phyloP scores from a whole-genome alignment of 2,113 vertebrate species.

The Dermatemys mawii region DNA sequence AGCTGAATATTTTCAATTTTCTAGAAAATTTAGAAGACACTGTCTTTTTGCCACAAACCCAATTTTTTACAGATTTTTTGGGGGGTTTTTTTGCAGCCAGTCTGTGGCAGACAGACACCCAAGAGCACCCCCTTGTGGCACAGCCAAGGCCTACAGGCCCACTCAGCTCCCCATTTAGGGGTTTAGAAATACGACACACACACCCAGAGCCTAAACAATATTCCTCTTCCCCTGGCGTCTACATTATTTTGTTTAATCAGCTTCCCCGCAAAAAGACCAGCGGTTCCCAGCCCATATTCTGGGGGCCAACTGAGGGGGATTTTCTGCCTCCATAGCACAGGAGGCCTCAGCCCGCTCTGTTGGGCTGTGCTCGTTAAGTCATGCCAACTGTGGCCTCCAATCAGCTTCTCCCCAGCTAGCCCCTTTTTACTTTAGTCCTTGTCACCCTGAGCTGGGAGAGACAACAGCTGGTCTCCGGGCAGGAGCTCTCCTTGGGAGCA shows the following conservation, averaged over 20 bases:
- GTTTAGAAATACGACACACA: not conserved
- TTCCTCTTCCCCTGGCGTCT: not conserved
- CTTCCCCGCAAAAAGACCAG: not conserved
- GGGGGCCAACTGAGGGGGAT: not conserved
- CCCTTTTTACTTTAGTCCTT: too few relatives aligned
- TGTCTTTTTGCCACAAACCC: not conserved
- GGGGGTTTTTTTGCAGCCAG: not conserved
- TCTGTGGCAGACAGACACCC: not conserved
- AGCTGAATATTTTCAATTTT: too few relatives aligned
- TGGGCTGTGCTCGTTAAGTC: not conserved
- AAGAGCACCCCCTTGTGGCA: not conserved
- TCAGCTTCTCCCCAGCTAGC: too few relatives aligned
- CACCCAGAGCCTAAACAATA: not conserved
- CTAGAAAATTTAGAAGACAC: too few relatives aligned
- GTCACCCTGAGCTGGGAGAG: not conserved
- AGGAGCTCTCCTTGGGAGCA: too few relatives aligned
- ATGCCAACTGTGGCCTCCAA: not conserved
- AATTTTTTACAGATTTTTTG: too few relatives aligned
- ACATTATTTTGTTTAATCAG: not conserved
- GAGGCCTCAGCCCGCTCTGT: not conserved
- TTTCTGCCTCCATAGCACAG: not conserved
- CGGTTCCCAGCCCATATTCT: not conserved
- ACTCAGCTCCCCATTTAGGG: not conserved
- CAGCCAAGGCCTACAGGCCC: not conserved
- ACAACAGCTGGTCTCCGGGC: too few relatives aligned